phyloP scores from a whole-genome alignment of 2,113 vertebrate species.

The Gulo gulo region DNA sequence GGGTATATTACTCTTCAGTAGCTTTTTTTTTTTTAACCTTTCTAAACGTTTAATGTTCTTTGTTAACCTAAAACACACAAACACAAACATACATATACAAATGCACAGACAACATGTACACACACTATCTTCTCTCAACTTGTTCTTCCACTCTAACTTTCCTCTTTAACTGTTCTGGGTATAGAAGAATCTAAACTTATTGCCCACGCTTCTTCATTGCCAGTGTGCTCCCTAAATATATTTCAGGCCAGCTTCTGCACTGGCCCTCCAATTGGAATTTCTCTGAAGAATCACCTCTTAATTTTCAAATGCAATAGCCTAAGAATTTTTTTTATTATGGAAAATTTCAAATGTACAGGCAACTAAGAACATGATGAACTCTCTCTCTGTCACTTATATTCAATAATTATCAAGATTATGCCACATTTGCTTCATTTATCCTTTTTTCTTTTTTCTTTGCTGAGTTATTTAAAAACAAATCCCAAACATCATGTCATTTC shows the following conservation, averaged over 20 bases:
- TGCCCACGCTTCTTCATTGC: not conserved
- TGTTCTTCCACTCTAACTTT: not conserved
- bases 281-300: not conserved
- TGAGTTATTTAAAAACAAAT: slow-evolving; percentile 24
- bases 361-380: not conserved
- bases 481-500: not conserved
- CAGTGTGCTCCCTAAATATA: not conserved
- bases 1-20: not conserved
- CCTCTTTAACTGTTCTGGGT: not conserved
- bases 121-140: not conserved
- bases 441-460: not conserved
- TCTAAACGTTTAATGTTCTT: not conserved
- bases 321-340: not conserved
- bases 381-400: not conserved
- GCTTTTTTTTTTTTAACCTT: not conserved
- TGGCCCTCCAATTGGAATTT: not conserved
- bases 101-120: not conserved
- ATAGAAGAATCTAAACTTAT: not conserved
- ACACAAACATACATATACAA: not conserved
- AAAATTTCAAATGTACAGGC: not conserved
- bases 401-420: not conserved
- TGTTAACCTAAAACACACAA: not conserved
- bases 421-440: not conserved
- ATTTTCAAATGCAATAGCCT: not conserved
- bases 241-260: not conserved